phyloP scores from a whole-genome alignment of 2,797 vertebrate species.

The Crocodylus rhombifer region DNA sequence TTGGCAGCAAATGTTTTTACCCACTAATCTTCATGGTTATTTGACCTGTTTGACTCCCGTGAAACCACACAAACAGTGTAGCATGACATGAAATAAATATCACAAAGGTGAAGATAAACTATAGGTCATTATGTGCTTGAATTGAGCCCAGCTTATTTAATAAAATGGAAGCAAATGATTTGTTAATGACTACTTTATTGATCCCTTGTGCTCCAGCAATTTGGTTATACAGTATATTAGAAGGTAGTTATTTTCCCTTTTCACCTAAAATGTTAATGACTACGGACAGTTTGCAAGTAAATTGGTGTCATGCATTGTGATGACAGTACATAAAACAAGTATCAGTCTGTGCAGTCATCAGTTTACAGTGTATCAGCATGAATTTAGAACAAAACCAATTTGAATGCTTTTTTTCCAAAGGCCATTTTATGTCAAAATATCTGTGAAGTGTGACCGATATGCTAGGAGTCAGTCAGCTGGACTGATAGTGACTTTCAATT shows the following conservation, averaged over 20 bases:
- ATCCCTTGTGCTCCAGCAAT: conserved; percentile 52
- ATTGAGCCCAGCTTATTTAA: conserved; percentile 8
- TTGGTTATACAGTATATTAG: conserved; percentile 33
- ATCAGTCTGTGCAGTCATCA: not conserved
- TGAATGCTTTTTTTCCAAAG: not conserved
- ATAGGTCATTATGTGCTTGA: not conserved
- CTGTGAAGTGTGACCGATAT: not conserved
- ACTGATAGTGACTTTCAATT: not conserved
- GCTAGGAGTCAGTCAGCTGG: not conserved
- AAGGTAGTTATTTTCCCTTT: conserved; percentile 65
- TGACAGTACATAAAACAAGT: not conserved
- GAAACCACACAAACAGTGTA: not conserved
- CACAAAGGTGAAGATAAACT: not conserved
- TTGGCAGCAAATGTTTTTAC: not conserved
- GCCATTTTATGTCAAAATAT: not conserved
- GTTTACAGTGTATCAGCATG: not conserved
- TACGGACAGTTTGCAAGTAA: conserved; percentile 20
- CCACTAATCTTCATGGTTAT: not conserved
- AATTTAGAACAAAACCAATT: conserved; percentile 3
- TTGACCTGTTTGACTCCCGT: not conserved
- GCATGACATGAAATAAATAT: not conserved
- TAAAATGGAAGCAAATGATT: not conserved
- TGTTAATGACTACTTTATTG: conserved; percentile 50
- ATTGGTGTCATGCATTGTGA: conserved; percentile 3
- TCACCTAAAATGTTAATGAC: conserved; percentile 53